phyloP scores from a whole-genome alignment of 1,140 invertebrate genomes.

The Rhopalosiphum maidis region DNA sequence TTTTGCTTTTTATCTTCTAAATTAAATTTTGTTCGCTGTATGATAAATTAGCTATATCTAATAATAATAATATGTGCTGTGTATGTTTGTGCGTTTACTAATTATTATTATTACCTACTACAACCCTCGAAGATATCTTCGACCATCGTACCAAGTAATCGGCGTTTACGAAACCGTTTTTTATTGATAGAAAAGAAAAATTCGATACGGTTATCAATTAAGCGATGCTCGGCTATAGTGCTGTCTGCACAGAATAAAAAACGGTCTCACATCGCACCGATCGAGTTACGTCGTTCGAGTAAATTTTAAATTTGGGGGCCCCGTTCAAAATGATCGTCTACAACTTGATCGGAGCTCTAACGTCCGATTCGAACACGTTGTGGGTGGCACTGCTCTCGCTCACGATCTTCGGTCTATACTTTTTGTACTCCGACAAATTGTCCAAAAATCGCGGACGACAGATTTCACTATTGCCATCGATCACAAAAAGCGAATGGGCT shows the following conservation, averaged over 20 bases:
- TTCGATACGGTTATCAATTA: not conserved
- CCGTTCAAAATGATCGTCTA: not conserved
- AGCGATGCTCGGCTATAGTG: not conserved
- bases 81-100: not conserved
- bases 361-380: not conserved
- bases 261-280: not conserved
- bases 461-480: not conserved
- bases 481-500: not conserved
- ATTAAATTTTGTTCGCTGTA: not conserved
- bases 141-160: not conserved
- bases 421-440: not conserved
- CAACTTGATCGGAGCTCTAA: not conserved
- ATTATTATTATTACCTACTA: not conserved
- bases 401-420: not conserved
- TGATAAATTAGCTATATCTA: not conserved
- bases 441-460: not conserved
- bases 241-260: not conserved
- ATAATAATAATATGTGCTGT: not conserved
- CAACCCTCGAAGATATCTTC: not conserved
- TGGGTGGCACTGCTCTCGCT: not conserved
- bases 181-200: not conserved
- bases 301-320: not conserved
- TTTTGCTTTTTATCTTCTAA: not conserved
- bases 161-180: not conserved
- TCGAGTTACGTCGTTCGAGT: not conserved